A percentile compares a stretch with the other conserved stretches of the same genome.
Evolutionary conservation across 2,113 vertebrate species (phyloP).

Genomic region (Pithys albifrons): DNA sequence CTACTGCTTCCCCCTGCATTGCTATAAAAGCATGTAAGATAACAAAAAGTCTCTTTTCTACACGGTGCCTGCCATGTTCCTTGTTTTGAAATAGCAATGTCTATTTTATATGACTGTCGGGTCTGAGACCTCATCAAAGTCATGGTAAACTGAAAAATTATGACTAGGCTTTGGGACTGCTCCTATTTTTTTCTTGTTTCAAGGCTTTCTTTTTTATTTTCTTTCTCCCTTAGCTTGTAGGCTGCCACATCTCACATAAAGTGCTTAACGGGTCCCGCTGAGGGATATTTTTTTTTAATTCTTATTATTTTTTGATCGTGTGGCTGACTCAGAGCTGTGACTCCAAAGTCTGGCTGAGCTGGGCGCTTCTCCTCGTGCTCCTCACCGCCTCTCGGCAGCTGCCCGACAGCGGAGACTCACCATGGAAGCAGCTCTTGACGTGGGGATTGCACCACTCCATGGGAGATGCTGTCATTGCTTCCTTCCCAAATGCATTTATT

Average conservation of each 20-base stretch:
- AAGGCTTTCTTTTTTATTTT: neutral
- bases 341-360: constrained; percentile 61
- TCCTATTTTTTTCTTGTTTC: constrained; percentile 36
- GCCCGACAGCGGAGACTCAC: constrained; percentile 27
- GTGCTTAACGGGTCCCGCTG: constrained; percentile 40
- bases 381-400: constrained; percentile 51
- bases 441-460: constrained; percentile 70
- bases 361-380: constrained; percentile 54
- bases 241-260: constrained; percentile 47
- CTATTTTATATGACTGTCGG: constrained; percentile 74
- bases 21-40: constrained; percentile 81
- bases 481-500: constrained; percentile 60
- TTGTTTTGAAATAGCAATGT: constrained; percentile 71
- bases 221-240: constrained; percentile 29
- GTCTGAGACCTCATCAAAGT: constrained; percentile 74
- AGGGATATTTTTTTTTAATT: neutral
- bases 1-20: constrained; percentile 79
- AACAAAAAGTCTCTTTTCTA: constrained; percentile 66
- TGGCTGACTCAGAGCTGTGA: constrained; percentile 64
- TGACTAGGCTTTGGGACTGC: constrained; percentile 55
- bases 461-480: constrained; percentile 68
- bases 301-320: neutral
- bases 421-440: constrained; percentile 58
- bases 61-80: constrained; percentile 76
- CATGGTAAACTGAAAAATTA: constrained; percentile 77